Base-by-base conservation (phyloP, 2,888 invertebrate species). In the Margaritifera margaritifera region DNA sequence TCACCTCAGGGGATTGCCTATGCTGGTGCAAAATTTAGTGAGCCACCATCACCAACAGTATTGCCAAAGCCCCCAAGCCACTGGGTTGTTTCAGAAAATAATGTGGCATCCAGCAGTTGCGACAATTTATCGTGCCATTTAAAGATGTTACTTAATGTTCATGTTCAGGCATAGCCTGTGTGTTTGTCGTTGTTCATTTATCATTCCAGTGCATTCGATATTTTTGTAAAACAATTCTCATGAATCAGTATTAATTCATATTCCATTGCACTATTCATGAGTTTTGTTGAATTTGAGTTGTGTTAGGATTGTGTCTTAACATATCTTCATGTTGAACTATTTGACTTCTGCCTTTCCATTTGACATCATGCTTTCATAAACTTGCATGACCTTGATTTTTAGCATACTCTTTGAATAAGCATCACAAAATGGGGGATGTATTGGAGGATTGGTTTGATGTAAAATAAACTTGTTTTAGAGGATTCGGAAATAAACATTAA, bases 11-110 rank as follows among this genome's bases (percentile, higher is more conserved):
- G 68, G 25, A 71, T 61, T 74, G 83, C 84, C 58, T 90, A 90
- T 75, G 95, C 95, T 78, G 94, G 93, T 87, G 94, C 94, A 88
- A 95, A 95, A 90, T 95, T 95, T 92, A 94, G 94, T 86, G 94
- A 94, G 81, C 94, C 95, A 67, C 95, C 95, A 64, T 93, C 94
- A 69, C 94, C 95, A 59, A 93, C 93, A 82, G 93, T 93, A 77
- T 91, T 95, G 86, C 95, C 95, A 71, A 94, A 93, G 88, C 95
- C 95, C 83, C 95, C 95, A 71, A 92, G 92, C 79, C 94, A 94
- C 90, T 95, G 95, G 95, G 93, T 93, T 90, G 71, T 57, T 27
- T 70, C 69, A 24, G 68, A 70, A 20, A 58, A 66, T n/a, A 11
- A 24, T 5, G 70, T 68, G 55, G 64, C 71, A 60, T 61, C 62